Base-by-base conservation (phyloP, 2,113 vertebrate genomes). In the Pantherophis guttatus region DNA sequence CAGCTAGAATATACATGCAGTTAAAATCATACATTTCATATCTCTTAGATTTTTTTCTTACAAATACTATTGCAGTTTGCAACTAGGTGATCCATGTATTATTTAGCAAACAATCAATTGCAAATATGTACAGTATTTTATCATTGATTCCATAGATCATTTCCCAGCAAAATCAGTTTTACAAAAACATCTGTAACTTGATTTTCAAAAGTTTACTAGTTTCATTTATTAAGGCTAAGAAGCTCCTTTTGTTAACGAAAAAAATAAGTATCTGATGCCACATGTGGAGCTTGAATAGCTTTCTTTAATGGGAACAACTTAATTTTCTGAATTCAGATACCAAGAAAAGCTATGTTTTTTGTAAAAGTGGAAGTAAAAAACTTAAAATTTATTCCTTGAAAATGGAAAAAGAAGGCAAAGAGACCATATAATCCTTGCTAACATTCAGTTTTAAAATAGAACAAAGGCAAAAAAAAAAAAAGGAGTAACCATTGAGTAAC, bases 41-140 rank as follows among this genome's bases (percentile, higher is more conserved):
- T 91, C 11, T 93, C 91, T 81, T 50, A 88, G 5, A 44, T 92
- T 93, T 94, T 93, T 23, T 10, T 95, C 87, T 87, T 94, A 93
- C 59, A 87, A 62, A 94, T 95, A 91, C 11, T 29, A 85, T 54
- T 94, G n/a, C 62, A 88, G 50, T 33, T 81, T 94, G 58, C 58
- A 93, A 50, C n/a, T 87, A 88, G 95, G n/a, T 21, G 95, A 91
- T 94, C 70, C 91, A 65, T 81, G 33, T 44, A 91, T 95, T 96
- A 96, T 91, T 95, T 94, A 94, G 13, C 93, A 94, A 91, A 87
- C 90, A 95, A 94, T 96, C 93, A 94, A 92, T 90, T 95, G 21
- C 65, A 91, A 93, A 86, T 88, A 29, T 50, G 0, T 4, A 91
- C 87, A 23, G 7, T 91, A 44, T 90, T 33, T 94, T 86, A 24